Conservation (phyloP, 2,113 vertebrate genomes). For the Ariopsis seemanni region DNA sequence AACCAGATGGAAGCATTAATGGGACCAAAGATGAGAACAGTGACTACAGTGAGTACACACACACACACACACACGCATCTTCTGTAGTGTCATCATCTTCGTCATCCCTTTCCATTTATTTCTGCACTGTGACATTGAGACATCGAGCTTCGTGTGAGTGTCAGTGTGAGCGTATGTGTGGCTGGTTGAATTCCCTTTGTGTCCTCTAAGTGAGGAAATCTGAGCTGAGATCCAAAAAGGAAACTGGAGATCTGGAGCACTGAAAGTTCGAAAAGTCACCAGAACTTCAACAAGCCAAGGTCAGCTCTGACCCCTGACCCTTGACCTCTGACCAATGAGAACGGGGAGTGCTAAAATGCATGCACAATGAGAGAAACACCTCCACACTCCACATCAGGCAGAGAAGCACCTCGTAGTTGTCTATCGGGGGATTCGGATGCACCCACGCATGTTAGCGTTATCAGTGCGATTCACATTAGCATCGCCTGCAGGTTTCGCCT, state of each 20-base stretch:
- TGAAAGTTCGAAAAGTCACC: not conserved
- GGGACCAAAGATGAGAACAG: conserved; percentile 98
- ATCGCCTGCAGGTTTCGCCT: conserved; percentile 49
- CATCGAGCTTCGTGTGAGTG: not conserved
- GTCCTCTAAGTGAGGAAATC: conserved; percentile 39
- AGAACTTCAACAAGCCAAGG: not conserved
- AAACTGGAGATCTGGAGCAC: conserved; percentile 33
- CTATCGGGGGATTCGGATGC: conserved; percentile 19
- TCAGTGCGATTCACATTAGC: conserved; percentile 45
- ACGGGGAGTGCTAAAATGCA: not conserved
- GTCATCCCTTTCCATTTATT: not conserved
- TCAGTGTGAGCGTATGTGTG: conserved; percentile 2
- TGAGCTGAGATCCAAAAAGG: conserved; percentile 26
- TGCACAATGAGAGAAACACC: not conserved
- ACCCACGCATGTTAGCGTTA: conserved; percentile 44
- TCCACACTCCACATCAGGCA: conserved; percentile 26
- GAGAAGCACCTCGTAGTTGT: not conserved
- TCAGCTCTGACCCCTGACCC: conserved; percentile 18
- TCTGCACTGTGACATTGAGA: not conserved
- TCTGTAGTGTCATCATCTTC: not conserved
- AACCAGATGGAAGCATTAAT: conserved; percentile 88
- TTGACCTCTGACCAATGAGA: not conserved
- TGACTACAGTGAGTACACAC: conserved; percentile 85
- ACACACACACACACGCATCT: conserved; percentile 6
- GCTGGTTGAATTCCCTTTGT: conserved; percentile 32